Evolutionary conservation across 2,113 vertebrate species (phyloP).

Genomic region (Erpornis zantholeuca): DNA sequence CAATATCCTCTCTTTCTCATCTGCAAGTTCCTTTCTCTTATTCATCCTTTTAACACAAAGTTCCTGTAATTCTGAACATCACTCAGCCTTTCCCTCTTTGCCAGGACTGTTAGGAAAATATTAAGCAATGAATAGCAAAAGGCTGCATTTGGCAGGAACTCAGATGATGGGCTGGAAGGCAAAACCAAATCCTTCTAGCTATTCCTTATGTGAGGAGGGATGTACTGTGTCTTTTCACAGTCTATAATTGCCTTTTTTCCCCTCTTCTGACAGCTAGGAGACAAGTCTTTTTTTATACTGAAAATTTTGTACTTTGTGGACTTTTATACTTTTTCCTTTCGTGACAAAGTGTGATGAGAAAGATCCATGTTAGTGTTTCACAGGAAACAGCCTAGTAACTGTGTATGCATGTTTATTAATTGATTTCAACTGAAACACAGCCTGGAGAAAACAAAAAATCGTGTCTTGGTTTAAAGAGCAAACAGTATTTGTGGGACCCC

Average conservation of each 20-base stretch:
- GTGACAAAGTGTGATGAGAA: background rate
- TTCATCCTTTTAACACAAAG: slow-evolving; percentile 27
- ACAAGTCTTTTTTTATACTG: background rate
- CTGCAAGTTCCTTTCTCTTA: background rate
- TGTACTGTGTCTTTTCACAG: background rate
- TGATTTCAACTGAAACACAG: background rate
- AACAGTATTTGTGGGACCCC: background rate
- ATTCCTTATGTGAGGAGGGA: background rate
- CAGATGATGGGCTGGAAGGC: background rate
- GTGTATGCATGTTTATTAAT: background rate
- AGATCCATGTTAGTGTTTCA: background rate
- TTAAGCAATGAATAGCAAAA: background rate
- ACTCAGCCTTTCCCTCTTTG: background rate
- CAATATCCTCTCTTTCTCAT: background rate
- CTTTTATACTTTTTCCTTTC: background rate
- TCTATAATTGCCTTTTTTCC: background rate
- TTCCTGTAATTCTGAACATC: background rate
- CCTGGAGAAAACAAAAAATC: background rate
- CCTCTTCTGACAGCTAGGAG: background rate
- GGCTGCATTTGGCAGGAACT: background rate
- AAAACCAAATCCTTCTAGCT: background rate
- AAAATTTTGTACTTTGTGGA: background rate
- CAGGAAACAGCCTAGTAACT: background rate
- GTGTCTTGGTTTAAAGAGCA: background rate
- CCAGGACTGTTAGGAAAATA: background rate